Evolutionary conservation across 1,140 invertebrate genomes (phyloP).

Genomic region (Polypedilum vanderplanki): DNA sequence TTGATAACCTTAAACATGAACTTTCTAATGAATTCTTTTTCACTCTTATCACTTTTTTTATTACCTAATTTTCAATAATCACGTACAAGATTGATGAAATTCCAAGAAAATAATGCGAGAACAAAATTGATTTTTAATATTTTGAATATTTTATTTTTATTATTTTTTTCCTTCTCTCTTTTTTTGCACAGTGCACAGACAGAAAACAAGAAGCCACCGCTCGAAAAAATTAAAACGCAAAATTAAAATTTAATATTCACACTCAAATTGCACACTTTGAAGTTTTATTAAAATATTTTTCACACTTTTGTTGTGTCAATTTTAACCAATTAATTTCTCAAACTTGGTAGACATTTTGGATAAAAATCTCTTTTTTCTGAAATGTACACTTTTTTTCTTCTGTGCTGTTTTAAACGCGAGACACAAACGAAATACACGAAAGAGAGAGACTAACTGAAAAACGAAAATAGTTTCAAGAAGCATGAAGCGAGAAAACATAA

Average conservation of each 20-base stretch:
- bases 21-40: too few species aligned
- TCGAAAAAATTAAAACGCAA: neutral
- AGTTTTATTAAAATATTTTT: neutral
- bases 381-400: neutral
- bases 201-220: conserved; percentile 16
- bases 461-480: conserved; percentile 20
- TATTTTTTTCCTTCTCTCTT: neutral
- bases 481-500: neutral
- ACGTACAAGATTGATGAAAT: too few species aligned
- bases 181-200: neutral
- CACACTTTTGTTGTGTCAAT: neutral
- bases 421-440: conserved; percentile 25
- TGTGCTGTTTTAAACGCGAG: conserved; percentile 18
- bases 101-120: too few species aligned
- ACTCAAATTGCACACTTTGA: conserved; percentile 17
- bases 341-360: conserved; percentile 29
- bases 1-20: too few species aligned
- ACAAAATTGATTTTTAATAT: too few species aligned
- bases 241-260: neutral
- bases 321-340: conserved; percentile 21
- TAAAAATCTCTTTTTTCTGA: conserved; percentile 3
- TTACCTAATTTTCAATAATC: too few species aligned
- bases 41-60: too few species aligned
- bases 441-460: conserved; percentile 26
- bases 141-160: neutral